Evolutionary conservation across 1,140 invertebrate genomes (phyloP), one percentile per base, ranked within the genome.

Genomic region (Saccostrea glomerata): DNA sequence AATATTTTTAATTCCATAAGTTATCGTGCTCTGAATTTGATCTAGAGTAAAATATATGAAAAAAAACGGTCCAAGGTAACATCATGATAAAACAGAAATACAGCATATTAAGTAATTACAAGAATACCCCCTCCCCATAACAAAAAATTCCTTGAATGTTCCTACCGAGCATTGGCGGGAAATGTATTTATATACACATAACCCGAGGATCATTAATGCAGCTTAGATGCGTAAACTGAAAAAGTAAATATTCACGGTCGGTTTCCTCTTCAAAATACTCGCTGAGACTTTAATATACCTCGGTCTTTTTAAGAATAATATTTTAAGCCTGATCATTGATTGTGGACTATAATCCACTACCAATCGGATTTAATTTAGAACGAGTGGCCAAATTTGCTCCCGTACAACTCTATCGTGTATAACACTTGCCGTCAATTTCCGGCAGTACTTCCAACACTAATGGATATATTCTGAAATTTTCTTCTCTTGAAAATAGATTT

Each of bases 221-320:
- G 70, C 70, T 36, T 77, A 36, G 15, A 66, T 77, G 15, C 70
- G 30, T 77, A 77, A 77, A 77, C 23, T 77, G 70, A 77, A 77
- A 73, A 77, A 77, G 70, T 77, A 77, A 73, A 30, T 13, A 77
- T 77, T 30, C 70, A 77, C 70, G 70, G 70, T 77, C 70, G 70
- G 70, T 77, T 77, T 77, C 23, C 23, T 77, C 13, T 77, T 77
- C 6, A 36, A 77, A 77, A 77, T 30, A 30, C 25, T 77, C 23
- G 23, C 70, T 77, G 25, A 77, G 70, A 77, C 70, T 77, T 77
- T 77, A 77, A 77, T 77, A 77, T 77, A 77, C 70, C 70, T 25
- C 70, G 70, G 25, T 77, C 70, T 77, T 77, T 77, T 77, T 77
- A 30, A 30, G 70, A 77, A 77, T 77, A 77, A 77, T 77, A 77